These are phyloP conservation scores for Sinohyriopsis cumingii DNA, from an alignment of 2,888 invertebrate species.

Conservation along the genomic window DNA sequence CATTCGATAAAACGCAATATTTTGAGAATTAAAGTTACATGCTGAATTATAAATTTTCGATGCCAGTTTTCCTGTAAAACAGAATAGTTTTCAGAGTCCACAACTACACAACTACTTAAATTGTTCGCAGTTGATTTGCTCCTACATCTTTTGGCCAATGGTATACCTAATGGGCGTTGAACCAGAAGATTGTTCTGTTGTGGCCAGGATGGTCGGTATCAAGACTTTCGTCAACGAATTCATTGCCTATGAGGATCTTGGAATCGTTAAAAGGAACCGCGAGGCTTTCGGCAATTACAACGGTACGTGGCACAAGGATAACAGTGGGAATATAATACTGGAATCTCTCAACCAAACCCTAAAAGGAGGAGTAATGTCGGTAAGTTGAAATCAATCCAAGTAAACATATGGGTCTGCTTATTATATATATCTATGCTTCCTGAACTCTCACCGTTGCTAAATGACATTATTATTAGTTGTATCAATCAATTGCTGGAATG, in stretches of 20 bases:
- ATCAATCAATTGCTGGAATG: too few species aligned
- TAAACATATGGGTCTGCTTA: too few species aligned
- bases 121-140: constrained; percentile 49
- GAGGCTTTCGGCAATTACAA: constrained; percentile 11
- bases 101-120: not conserved
- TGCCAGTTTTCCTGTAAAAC: too few species aligned
- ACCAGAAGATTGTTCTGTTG: constrained; percentile 80
- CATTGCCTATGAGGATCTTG: constrained; percentile 86
- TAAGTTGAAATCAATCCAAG: constrained; percentile 16
- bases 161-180: constrained; percentile 86
- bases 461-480: too few species aligned
- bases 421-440: too few species aligned
- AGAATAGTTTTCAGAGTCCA: too few species aligned
- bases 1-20: not conserved
- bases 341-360: constrained; percentile 25
- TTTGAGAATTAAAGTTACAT: not conserved
- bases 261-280: constrained; percentile 48
- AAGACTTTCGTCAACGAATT: constrained; percentile 95
- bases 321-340: constrained; percentile 27
- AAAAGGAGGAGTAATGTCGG: constrained; percentile 45
- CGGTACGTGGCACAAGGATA: constrained; percentile 30
- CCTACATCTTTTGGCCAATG: constrained; percentile 87
- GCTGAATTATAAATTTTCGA: not conserved
- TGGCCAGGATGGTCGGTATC: constrained; percentile 87
- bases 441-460: too few species aligned